Percentiles rank a stretch among this genome's conserved stretches.
phyloP scores from a whole-genome alignment of 2,113 vertebrate genomes.

The Zapus hudsonius region DNA sequence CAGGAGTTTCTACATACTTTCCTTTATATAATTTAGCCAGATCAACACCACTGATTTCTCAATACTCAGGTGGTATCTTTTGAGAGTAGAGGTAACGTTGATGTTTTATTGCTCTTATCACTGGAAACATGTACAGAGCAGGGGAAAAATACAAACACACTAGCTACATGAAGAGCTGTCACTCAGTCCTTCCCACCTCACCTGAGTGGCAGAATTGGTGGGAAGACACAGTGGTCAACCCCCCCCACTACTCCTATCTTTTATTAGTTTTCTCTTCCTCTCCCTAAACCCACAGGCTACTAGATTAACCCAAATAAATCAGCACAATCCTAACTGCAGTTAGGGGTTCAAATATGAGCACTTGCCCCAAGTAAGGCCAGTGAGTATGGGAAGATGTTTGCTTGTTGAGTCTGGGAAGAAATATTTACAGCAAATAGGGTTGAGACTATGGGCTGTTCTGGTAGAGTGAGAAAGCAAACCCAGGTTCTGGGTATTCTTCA shows the following conservation, averaged over 20 bases:
- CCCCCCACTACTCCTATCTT: not conserved
- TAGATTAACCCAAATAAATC: not conserved
- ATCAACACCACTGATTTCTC: not conserved
- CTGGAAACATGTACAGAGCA: not conserved
- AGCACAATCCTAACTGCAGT: not conserved
- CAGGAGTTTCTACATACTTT: not conserved
- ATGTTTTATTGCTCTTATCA: not conserved
- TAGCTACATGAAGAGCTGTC: not conserved
- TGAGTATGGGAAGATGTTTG: not conserved
- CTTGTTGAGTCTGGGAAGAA: not conserved
- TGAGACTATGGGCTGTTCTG: not conserved
- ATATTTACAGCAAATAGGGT: not conserved
- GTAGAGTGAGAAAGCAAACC: too few species aligned
- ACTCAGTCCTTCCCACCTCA: not conserved
- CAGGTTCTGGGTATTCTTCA: too few species aligned
- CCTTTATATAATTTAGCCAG: conserved; percentile 1
- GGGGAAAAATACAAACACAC: not conserved
- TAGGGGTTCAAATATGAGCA: not conserved
- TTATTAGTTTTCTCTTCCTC: not conserved
- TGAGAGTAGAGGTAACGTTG: not conserved
- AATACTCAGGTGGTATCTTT: not conserved
- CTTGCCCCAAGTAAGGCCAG: not conserved
- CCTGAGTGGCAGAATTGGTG: not conserved
- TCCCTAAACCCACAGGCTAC: not conserved
- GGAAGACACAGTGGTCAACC: not conserved